These are phyloP conservation scores for Sclerodermus sp. DNA, from an alignment of 2,888 invertebrate genomes.

Conservation along the genomic window DNA sequence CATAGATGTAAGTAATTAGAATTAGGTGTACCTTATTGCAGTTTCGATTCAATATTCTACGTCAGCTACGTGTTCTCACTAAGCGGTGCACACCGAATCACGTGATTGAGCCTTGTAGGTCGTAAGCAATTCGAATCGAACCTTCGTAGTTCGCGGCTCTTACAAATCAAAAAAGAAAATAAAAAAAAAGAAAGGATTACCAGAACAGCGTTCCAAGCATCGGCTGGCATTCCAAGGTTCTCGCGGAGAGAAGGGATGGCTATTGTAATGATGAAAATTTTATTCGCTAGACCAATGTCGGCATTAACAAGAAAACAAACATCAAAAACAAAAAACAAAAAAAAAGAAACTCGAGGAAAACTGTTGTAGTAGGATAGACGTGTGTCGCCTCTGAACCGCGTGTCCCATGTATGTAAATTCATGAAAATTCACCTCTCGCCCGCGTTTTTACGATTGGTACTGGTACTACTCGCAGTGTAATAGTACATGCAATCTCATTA, in stretches of 20 bases:
- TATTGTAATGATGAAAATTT: conserved; percentile 3
- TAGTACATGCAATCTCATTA: no score
- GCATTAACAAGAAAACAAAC: neutral
- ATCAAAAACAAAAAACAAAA: no score
- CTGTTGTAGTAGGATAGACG: no score
- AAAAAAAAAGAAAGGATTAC: no score
- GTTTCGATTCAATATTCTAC: conserved; percentile 29
- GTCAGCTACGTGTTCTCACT: conserved; percentile 31
- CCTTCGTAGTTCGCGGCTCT: conserved; percentile 18
- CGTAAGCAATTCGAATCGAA: conserved; percentile 21
- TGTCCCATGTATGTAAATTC: no score
- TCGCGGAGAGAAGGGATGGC: conserved; percentile 2
- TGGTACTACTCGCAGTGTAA: no score
- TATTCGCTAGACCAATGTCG: conserved; percentile 1
- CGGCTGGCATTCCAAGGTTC: conserved; percentile 19
- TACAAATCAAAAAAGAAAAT: conserved; percentile 33
- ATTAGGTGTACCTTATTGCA: conserved; percentile 28
- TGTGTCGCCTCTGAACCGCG: no score
- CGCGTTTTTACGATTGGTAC: no score
- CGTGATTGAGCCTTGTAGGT: conserved; percentile 37
- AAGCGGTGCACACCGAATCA: conserved; percentile 29
- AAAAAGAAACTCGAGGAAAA: no score
- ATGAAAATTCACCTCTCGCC: no score
- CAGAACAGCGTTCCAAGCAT: conserved; percentile 19
- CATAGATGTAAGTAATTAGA: conserved; percentile 39